phyloP scores from a whole-genome alignment of 2,113 vertebrate genomes.

The Sceloporus tristichus region DNA sequence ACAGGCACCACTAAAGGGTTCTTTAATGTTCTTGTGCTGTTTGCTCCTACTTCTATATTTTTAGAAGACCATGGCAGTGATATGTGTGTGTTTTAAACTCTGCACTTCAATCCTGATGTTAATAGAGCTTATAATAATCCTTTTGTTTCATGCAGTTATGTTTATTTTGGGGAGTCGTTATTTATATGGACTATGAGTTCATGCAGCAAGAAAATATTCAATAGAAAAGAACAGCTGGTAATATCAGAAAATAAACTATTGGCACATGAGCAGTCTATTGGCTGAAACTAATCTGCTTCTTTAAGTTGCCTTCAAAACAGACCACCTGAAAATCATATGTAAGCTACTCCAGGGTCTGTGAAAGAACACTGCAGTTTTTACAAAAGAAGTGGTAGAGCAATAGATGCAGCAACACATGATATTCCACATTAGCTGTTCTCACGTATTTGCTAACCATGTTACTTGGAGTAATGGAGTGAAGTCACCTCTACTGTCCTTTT shows the following conservation, averaged over 20 bases:
- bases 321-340: not conserved
- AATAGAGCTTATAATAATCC: not conserved
- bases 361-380: not conserved
- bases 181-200: slow-evolving; percentile 18
- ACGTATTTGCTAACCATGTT: not conserved
- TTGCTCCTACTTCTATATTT: slow-evolving; percentile 29
- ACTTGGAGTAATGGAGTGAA: not conserved
- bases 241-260: not conserved
- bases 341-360: not conserved
- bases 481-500: not conserved
- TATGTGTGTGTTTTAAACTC: not conserved
- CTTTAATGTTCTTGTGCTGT: not conserved
- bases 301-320: not conserved
- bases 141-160: slow-evolving; percentile 20
- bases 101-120: not conserved
- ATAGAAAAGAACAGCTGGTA: not conserved
- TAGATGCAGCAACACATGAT: not conserved
- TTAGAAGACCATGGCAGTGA: not conserved
- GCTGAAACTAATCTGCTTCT: not conserved
- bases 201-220: slow-evolving; percentile 3
- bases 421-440: not conserved
- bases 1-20: not conserved
- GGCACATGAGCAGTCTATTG: not conserved
- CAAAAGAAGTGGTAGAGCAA: not conserved
- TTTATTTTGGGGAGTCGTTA: slow-evolving; percentile 16